These are phyloP conservation scores for Sinocyclocheilus grahami DNA, from an alignment of 2,113 vertebrate genomes.

Conservation along the genomic window DNA sequence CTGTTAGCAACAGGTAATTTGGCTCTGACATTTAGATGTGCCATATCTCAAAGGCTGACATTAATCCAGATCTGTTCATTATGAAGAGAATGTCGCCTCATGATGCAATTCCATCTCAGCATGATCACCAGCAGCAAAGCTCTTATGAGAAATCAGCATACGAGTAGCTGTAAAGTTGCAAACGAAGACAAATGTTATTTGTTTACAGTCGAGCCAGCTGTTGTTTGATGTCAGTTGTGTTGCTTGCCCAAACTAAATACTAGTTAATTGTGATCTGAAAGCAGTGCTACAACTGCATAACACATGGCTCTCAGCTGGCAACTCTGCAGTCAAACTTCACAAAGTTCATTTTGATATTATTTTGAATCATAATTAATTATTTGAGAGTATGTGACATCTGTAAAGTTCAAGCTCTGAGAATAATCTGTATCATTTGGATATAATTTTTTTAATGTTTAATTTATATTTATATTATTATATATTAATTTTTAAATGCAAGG, in stretches of 20 bases:
- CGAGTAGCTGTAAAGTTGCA: background rate
- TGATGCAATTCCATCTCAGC: background rate
- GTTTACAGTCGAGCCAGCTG: constrained; percentile 49
- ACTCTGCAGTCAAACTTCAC: background rate
- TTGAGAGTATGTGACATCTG: background rate
- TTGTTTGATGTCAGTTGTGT: constrained; percentile 47
- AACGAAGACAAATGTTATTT: constrained; percentile 50
- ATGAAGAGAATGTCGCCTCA: background rate
- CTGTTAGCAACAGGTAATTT: constrained; percentile 38
- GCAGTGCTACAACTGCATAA: background rate
- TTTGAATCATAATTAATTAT: background rate
- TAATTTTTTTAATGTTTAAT: too few species aligned
- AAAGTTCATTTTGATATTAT: constrained; percentile 4
- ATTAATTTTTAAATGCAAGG: too few species aligned
- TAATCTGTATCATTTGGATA: background rate
- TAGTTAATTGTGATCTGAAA: constrained; percentile 8
- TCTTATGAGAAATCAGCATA: constrained; percentile 9
- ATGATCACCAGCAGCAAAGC: constrained; percentile 18
- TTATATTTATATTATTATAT: too few species aligned
- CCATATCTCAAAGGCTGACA: constrained; percentile 14
- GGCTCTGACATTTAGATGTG: constrained; percentile 28
- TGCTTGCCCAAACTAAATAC: constrained; percentile 31
- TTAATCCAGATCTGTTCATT: constrained; percentile 17
- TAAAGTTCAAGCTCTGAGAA: background rate
- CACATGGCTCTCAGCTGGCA: constrained; percentile 17